A percentile compares a stretch with the other conserved stretches of the same genome.
These are phyloP conservation scores for Nothoprocta pentlandii DNA, from an alignment of 2,113 vertebrate species.

Conservation along the genomic window DNA sequence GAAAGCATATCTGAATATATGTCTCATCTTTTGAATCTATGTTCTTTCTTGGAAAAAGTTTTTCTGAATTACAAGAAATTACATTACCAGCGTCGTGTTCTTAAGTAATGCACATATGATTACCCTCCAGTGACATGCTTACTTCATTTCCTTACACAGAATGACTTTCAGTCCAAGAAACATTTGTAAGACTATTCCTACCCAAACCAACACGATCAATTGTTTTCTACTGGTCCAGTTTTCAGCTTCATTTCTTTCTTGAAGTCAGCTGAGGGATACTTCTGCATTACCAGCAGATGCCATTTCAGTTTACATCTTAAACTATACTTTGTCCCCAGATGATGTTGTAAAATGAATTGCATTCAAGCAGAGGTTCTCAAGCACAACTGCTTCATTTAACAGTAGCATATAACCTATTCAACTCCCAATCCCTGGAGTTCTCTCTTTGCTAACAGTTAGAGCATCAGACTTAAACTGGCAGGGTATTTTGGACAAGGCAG, in stretches of 20 bases:
- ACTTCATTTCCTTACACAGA: neutral
- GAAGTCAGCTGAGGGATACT: constrained; percentile 31
- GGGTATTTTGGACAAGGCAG: constrained; percentile 7
- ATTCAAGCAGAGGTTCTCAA: constrained; percentile 54
- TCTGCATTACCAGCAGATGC: constrained; percentile 44
- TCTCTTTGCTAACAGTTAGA: neutral
- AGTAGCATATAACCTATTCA: constrained; percentile 37
- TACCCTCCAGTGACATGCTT: neutral
- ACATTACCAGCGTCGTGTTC: neutral
- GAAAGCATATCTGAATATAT: neutral
- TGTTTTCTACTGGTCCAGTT: constrained; percentile 23
- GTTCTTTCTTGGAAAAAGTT: neutral
- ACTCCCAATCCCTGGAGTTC: constrained; percentile 26
- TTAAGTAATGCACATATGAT: neutral
- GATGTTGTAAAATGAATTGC: constrained; percentile 47
- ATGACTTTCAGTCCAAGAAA: constrained; percentile 2
- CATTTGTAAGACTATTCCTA: neutral
- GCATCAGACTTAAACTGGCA: neutral
- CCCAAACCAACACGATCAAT: constrained; percentile 13
- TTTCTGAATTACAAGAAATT: neutral
- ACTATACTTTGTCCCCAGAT: constrained; percentile 51
- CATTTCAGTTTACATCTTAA: constrained; percentile 56
- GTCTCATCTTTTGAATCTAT: neutral
- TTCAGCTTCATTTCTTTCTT: constrained; percentile 61
- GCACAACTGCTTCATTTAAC: constrained; percentile 61